Percentiles rank a stretch among this genome's conserved stretches.
Conservation (phyloP, 2,113 vertebrate species). For the Heterocephalus glaber region DNA sequence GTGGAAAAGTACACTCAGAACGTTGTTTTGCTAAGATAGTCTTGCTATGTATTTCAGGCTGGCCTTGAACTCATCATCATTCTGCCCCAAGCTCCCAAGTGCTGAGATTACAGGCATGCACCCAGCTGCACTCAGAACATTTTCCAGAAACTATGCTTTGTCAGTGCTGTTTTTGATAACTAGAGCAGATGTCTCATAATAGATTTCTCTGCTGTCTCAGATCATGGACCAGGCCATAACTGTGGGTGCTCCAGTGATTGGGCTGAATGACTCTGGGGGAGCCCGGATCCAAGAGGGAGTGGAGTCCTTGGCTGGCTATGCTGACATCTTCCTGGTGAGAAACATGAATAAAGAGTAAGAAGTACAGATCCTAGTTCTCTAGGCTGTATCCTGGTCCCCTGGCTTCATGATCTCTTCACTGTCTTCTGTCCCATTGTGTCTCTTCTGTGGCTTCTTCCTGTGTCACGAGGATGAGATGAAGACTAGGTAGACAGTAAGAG, state of each 20-base stretch:
- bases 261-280: slow-evolving; percentile 97
- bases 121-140: background rate
- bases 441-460: background rate
- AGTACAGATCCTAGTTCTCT: background rate
- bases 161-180: background rate
- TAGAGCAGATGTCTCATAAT: slow-evolving; percentile 12
- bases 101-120: background rate
- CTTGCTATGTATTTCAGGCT: background rate
- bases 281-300: slow-evolving; percentile 99
- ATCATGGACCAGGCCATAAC: slow-evolving; percentile 97
- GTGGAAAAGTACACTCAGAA: background rate
- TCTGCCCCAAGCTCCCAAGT: background rate
- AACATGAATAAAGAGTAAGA: background rate
- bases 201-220: slow-evolving; percentile 79
- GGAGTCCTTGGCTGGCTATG: slow-evolving; percentile 97
- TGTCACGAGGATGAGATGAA: background rate
- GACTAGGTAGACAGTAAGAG: background rate
- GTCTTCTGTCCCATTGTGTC: background rate
- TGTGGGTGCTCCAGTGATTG: slow-evolving; percentile 97
- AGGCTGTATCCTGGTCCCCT: background rate
- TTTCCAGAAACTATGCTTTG: slow-evolving; percentile 12
- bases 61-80: background rate
- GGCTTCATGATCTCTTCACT: background rate
- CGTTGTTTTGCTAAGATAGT: background rate
- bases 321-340: slow-evolving; percentile 97